Evolutionary conservation across 2,113 vertebrate genomes (phyloP).

Genomic region (Emydura subglobosa): DNA sequence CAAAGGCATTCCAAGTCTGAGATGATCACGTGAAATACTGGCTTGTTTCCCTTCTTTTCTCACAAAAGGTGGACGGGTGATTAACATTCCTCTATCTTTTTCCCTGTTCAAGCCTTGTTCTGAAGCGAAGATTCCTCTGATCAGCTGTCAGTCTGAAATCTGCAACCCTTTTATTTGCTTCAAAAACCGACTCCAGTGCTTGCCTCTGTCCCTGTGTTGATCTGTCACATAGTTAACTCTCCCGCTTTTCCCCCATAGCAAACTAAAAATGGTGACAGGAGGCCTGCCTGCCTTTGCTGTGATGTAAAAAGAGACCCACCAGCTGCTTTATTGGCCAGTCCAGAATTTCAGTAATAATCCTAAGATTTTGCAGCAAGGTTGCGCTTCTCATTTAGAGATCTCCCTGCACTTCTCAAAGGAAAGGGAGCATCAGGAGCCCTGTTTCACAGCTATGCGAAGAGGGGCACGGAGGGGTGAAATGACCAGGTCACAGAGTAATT

Average conservation of each 20-base stretch:
- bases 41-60: not conserved
- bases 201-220: not conserved
- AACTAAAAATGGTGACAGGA: not conserved
- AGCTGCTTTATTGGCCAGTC: not conserved
- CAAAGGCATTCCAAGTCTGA: not conserved
- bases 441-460: not conserved
- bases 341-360: not conserved
- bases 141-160: not conserved
- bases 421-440: too few relatives aligned
- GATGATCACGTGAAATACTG: not conserved
- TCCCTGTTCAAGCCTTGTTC: not conserved
- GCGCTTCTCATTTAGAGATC: not conserved
- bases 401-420: not conserved
- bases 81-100: not conserved
- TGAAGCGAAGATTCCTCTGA: not conserved
- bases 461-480: not conserved
- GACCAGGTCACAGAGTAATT: not conserved
- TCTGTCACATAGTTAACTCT: not conserved
- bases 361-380: not conserved
- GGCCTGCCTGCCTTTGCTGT: not conserved
- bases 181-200: not conserved
- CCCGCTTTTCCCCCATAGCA: not conserved
- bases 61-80: not conserved
- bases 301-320: not conserved
- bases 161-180: not conserved